phyloP scores from a whole-genome alignment of 2,797 vertebrate species.

The Cryptoprocta ferox region DNA sequence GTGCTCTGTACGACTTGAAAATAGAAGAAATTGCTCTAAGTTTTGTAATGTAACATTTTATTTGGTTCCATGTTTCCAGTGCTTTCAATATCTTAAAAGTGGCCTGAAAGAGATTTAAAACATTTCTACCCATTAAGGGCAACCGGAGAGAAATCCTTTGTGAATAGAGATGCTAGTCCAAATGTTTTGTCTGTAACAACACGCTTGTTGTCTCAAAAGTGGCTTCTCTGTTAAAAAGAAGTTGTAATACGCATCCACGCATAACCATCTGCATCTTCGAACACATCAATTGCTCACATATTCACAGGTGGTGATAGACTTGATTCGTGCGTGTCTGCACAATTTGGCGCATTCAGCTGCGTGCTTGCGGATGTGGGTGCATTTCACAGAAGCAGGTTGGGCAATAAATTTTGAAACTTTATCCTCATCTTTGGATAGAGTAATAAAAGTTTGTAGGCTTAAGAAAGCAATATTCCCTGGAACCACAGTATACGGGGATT shows the following conservation, averaged over 20 bases:
- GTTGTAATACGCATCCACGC: neutral
- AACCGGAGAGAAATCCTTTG: neutral
- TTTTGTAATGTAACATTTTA: slow-evolving; percentile 15
- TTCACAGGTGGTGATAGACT: slow-evolving; percentile 51
- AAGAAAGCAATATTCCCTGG: slow-evolving; percentile 81
- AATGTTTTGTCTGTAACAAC: slow-evolving; percentile 3
- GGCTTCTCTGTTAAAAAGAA: slow-evolving; percentile 33
- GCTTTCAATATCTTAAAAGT: neutral
- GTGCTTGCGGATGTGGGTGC: neutral
- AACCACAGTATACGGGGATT: slow-evolving; percentile 75
- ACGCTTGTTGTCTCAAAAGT: neutral
- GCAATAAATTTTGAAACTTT: slow-evolving; percentile 80
- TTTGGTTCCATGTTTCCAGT: neutral
- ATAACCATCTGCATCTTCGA: neutral
- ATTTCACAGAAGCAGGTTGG: slow-evolving; percentile 68
- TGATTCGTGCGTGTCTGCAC: neutral
- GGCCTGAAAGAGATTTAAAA: slow-evolving; percentile 44
- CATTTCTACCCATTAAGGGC: slow-evolving; percentile 1
- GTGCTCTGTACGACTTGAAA: neutral
- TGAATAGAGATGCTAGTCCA: neutral
- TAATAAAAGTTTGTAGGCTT: slow-evolving; percentile 82
- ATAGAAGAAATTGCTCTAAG: neutral
- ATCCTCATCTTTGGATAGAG: slow-evolving; percentile 78
- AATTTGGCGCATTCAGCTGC: neutral
- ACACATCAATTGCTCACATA: neutral